Base-by-base conservation (phyloP, 1,140 invertebrate species). In the Halictus rubicundus region DNA sequence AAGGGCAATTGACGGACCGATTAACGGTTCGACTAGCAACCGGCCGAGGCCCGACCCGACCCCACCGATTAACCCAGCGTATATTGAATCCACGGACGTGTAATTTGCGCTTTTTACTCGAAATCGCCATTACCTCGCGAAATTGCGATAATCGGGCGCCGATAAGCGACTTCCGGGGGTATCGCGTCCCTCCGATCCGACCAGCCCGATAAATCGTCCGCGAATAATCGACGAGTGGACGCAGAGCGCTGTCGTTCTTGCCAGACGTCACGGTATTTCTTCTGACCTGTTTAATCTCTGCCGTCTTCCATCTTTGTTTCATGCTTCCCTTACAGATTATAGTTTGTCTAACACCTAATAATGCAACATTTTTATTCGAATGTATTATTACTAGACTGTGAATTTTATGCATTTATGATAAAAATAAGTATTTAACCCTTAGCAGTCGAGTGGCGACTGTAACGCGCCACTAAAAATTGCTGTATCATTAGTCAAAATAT, bases 1-100 rank as follows among this genome's bases (percentile, higher is more conserved):
- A 78, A 70, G 76, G 76, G 60, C 76, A 78, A 78, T 72, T 78
- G 76, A 72, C 39, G 69, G 69, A 21, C 46, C 68, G 75, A 78
- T 78, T 78, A 78, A 71, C 32, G 68, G 23, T 54, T 78, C 32
- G 39, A 71, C 23, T 46, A 23, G 65, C 25, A 25, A 37, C 19
- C 23, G 27, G 60, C 12, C 16, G 2, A 7, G 60, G 27, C 37
- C 42, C 10, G 42, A 46, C 7, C 25, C 54, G 66, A 70, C 66
- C 68, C 27, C 42, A n/a, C 16, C 60, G 68, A 78, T 72, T 78
- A 72, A 64, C 76, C 60, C 25, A 8, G 12, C 60, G 68, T 78
- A 78, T 32, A 78, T 78, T 78, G 60, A 78, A 72, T 78, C 25
- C 59, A 27, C 9, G 76, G 46, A 64, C 75, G 59, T 78, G 75